Evolutionary conservation across 2,113 vertebrate species (phyloP).

Genomic region (Notothenia coriiceps): DNA sequence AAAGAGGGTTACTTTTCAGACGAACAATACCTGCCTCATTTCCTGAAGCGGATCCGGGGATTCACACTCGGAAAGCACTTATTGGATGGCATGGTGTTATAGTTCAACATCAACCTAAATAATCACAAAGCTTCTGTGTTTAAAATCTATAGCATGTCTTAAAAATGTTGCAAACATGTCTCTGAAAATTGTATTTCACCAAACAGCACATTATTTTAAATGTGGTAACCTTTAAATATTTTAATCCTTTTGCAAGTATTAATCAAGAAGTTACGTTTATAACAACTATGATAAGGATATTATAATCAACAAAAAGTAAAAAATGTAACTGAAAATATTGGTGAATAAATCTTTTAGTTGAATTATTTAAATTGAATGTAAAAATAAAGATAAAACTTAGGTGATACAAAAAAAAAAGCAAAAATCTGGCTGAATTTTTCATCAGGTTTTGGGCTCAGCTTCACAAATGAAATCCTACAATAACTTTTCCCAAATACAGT

Average conservation of each 20-base stretch:
- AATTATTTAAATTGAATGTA: not conserved
- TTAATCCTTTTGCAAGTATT: too few relatives aligned
- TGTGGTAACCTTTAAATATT: not conserved
- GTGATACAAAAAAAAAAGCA: not conserved
- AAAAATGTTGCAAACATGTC: not conserved
- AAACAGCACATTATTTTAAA: not conserved
- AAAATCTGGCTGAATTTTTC: too few relatives aligned
- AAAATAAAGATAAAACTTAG: not conserved
- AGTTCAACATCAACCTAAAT: not conserved
- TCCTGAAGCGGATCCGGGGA: constrained; percentile 14
- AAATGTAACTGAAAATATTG: not conserved
- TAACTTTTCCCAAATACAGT: too few relatives aligned
- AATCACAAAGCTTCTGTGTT: not conserved
- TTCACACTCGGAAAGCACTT: constrained; percentile 17
- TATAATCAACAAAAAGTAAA: not conserved
- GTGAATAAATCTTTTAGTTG: too few relatives aligned
- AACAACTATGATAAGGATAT: too few relatives aligned
- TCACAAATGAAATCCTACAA: too few relatives aligned
- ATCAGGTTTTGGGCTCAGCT: too few relatives aligned
- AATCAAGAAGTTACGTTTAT: too few relatives aligned
- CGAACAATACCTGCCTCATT: constrained; percentile 21
- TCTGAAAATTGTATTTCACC: not conserved
- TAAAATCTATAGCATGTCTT: not conserved
- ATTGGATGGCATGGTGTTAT: not conserved
- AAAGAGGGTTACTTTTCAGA: constrained; percentile 37